These are phyloP conservation scores for Scaptomyza reducta DNA, from an alignment of 2,888 invertebrate genomes.

Conservation along the genomic window DNA sequence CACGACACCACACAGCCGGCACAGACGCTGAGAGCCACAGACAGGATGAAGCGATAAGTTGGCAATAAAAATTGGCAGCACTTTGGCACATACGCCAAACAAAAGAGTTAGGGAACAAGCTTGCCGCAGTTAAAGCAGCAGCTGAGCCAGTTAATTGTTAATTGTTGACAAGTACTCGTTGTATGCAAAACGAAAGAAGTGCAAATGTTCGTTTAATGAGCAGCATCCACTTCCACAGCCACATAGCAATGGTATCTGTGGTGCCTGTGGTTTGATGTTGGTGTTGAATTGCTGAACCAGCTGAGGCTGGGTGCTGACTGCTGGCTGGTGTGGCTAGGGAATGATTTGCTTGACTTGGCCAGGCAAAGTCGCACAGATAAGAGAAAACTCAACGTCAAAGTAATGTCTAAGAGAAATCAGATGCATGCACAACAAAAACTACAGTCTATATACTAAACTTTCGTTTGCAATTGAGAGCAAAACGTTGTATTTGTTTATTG, in stretches of 20 bases:
- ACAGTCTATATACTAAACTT: slow-evolving; percentile 6
- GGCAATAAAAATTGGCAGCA: slow-evolving; percentile 77
- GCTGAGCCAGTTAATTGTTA: slow-evolving; percentile 74
- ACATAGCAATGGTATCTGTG: slow-evolving; percentile 8
- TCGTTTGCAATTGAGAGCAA: slow-evolving; percentile 8
- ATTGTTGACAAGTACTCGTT: slow-evolving; percentile 70
- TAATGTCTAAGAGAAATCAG: slow-evolving; percentile 38
- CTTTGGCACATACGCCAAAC: slow-evolving; percentile 72
- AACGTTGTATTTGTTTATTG: slow-evolving; percentile 9
- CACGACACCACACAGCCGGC: slow-evolving; percentile 42
- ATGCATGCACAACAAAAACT: slow-evolving; percentile 12
- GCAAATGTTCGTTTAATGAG: slow-evolving; percentile 74
- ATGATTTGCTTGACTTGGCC: slow-evolving; percentile 20
- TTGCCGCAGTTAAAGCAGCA: slow-evolving; percentile 13
- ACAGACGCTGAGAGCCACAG: slow-evolving; percentile 24
- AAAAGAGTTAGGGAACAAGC: slow-evolving; percentile 66
- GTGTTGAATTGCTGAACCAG: slow-evolving; percentile 10
- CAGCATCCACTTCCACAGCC: slow-evolving; percentile 15
- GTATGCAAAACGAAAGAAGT: slow-evolving; percentile 64
- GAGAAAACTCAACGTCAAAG: slow-evolving; percentile 27
- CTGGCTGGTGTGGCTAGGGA: slow-evolving; percentile 13
- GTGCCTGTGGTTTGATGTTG: slow-evolving; percentile 28
- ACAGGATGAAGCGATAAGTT: slow-evolving; percentile 74
- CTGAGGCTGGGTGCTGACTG: slow-evolving; percentile 11
- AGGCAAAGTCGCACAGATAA: slow-evolving; percentile 18